Conservation (phyloP, 2,797 vertebrate genomes). For the Xerus rutilus region DNA sequence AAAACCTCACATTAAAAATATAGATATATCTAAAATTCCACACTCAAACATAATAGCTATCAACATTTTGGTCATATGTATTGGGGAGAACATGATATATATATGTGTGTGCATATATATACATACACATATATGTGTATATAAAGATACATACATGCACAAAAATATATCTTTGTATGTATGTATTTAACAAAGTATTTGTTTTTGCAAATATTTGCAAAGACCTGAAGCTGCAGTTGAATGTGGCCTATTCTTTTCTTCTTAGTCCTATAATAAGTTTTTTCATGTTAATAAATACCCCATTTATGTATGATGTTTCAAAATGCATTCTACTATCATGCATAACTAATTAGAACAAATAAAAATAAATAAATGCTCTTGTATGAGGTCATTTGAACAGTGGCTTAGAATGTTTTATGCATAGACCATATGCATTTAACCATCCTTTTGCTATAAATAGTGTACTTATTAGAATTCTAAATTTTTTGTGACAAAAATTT, state of each 20-base stretch:
- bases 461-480: conserved; percentile 28
- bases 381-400: background rate
- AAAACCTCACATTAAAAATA: background rate
- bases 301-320: no score
- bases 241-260: conserved; percentile 1
- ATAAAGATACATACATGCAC: background rate
- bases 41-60: conserved; percentile 26
- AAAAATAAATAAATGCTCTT: background rate
- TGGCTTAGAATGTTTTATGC: background rate
- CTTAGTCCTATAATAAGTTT: background rate
- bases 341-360: no score
- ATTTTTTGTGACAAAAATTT: conserved; percentile 13
- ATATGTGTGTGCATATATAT: background rate
- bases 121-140: background rate
- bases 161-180: background rate
- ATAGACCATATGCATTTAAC: background rate
- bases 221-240: background rate
- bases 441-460: background rate
- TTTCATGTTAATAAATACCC: background rate
- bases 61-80: background rate
- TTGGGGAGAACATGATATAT: background rate
- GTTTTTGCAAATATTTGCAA: conserved; percentile 4
- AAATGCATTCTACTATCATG: no score
- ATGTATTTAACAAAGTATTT: conserved; percentile 11
- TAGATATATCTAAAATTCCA: background rate